Evolutionary conservation across 92 coral and sea anemone genomes (phyloP).

Genomic region (Scolanthus callimorphus): DNA sequence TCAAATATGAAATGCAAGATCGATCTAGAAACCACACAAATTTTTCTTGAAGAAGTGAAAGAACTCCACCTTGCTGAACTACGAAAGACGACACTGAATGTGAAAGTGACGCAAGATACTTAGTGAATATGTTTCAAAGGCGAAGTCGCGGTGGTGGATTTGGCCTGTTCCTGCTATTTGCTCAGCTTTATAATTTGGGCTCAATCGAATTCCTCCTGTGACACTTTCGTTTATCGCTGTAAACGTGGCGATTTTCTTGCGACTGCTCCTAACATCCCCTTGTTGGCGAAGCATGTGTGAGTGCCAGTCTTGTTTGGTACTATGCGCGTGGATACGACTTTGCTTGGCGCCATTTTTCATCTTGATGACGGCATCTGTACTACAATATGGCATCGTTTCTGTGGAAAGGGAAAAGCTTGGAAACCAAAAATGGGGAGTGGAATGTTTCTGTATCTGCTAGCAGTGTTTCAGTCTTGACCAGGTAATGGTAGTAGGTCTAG

Average conservation of each 20-base stretch:
- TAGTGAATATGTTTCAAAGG: constrained; percentile 59
- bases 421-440: constrained; percentile 75
- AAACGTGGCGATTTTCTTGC: constrained; percentile 83
- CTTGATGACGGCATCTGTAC: constrained; percentile 95
- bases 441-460: constrained; percentile 60
- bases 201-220: constrained; percentile 87
- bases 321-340: constrained; percentile 86
- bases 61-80: too few relatives aligned
- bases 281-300: constrained; percentile 85
- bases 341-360: constrained; percentile 82
- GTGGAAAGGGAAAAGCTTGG: constrained; percentile 90
- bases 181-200: constrained; percentile 85
- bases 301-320: constrained; percentile 90
- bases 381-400: constrained; percentile 97
- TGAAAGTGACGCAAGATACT: neutral
- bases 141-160: constrained; percentile 76
- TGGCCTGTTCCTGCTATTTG: constrained; percentile 71
- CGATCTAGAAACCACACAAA: too few relatives aligned
- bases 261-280: constrained; percentile 73
- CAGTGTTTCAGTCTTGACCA: constrained; percentile 85
- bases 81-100: neutral
- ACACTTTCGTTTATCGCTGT: constrained; percentile 82
- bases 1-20: too few relatives aligned
- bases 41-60: too few relatives aligned
- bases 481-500: constrained; percentile 75